Evolutionary conservation across 2,797 vertebrate genomes (phyloP).

Genomic region (Spinus pinus): DNA sequence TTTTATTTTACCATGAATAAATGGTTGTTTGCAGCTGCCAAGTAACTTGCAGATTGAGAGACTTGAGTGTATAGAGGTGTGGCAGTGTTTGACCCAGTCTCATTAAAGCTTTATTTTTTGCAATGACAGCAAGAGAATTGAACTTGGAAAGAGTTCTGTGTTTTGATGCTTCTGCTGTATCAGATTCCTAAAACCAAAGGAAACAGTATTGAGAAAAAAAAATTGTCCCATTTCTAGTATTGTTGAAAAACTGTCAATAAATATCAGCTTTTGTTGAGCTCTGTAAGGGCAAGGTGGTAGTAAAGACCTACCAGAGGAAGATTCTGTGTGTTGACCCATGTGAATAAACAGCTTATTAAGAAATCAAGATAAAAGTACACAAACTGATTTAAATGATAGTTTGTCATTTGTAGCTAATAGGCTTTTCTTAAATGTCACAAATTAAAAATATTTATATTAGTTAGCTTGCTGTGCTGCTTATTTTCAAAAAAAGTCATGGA

Average conservation of each 20-base stretch:
- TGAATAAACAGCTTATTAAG: neutral
- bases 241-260: neutral
- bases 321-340: neutral
- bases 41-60: neutral
- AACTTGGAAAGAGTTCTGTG: neutral
- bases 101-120: neutral
- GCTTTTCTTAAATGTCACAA: neutral
- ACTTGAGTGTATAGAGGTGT: neutral
- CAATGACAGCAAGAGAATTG: neutral
- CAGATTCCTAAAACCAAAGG: neutral
- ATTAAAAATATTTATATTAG: neutral
- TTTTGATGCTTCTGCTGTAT: neutral
- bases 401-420: neutral
- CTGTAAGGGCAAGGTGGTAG: neutral
- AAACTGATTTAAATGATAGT: neutral
- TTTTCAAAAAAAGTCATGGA: neutral
- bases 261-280: neutral
- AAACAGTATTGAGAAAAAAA: neutral
- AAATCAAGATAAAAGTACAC: neutral
- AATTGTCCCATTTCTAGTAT: rapidly evolving
- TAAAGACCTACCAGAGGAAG: neutral
- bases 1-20: neutral
- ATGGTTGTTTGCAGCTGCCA: neutral
- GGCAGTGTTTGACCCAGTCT: neutral
- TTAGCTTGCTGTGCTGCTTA: neutral